A percentile compares a stretch with the other conserved stretches of the same genome.
These are phyloP conservation scores for Automeris io DNA, from an alignment of 2,888 invertebrate species.

Conservation along the genomic window DNA sequence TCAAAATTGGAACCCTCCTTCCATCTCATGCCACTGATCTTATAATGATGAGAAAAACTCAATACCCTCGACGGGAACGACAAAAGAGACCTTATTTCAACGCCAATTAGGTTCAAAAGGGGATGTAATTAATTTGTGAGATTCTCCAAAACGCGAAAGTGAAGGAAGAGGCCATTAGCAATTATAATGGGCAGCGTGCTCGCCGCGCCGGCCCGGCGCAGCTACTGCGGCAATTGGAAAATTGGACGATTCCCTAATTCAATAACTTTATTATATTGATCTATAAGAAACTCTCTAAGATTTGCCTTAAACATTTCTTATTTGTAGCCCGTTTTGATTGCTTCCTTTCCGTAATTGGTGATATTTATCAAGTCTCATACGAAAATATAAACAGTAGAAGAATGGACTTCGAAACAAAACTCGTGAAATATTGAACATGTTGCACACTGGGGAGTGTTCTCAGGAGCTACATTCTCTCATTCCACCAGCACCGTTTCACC, in stretches of 20 bases:
- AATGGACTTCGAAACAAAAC: too few species aligned
- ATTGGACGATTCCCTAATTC: neutral
- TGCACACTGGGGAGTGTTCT: too few species aligned
- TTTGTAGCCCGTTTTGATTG: too few species aligned
- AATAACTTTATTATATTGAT: neutral
- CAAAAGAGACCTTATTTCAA: conserved; percentile 10
- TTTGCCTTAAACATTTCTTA: neutral
- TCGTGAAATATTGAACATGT: too few species aligned
- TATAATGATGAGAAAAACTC: conserved; percentile 9
- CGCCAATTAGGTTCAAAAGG: conserved; percentile 10
- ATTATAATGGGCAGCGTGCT: conserved; percentile 59
- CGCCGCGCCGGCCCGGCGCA: conserved; percentile 7
- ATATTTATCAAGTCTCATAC: too few species aligned
- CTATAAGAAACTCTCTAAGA: neutral
- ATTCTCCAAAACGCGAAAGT: conserved; percentile 30
- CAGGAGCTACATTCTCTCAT: too few species aligned
- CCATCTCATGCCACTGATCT: conserved; percentile 21
- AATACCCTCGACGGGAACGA: neutral
- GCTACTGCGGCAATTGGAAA: neutral
- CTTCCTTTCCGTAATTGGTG: too few species aligned
- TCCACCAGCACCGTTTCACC: too few species aligned
- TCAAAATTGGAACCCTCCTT: conserved; percentile 21
- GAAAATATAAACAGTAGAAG: too few species aligned
- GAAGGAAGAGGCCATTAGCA: conserved; percentile 50
- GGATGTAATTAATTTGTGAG: conserved; percentile 7